Percentiles rank a stretch among this genome's conserved stretches.
Conservation (phyloP, 1,140 invertebrate genomes). For the Macrosteles quadrilineatus region DNA sequence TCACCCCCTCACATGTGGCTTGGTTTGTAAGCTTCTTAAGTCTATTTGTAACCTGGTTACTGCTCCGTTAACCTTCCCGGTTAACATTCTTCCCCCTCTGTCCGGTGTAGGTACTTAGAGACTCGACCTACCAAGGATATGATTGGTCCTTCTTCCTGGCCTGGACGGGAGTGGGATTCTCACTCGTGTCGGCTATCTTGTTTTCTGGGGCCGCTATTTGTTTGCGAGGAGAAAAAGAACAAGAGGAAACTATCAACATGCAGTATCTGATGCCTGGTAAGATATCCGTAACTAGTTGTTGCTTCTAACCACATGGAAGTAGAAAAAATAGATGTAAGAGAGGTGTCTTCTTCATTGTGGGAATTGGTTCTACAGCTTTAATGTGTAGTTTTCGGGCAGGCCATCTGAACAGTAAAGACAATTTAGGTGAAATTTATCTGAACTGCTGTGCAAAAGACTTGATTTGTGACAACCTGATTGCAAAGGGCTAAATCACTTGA, state of each 20-base stretch:
- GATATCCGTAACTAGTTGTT: too few relatives aligned
- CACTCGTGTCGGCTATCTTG: conserved; percentile 84
- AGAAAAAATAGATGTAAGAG: not conserved
- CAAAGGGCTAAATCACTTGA: too few relatives aligned
- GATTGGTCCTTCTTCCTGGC: conserved; percentile 95
- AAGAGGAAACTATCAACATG: conserved; percentile 94
- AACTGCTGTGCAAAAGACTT: too few relatives aligned
- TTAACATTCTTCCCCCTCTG: conserved; percentile 24
- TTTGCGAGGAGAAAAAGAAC: conserved; percentile 86
- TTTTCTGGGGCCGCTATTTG: conserved; percentile 91
- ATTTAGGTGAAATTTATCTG: too few relatives aligned
- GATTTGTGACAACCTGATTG: too few relatives aligned
- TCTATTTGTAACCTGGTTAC: too few relatives aligned
- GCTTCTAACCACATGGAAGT: too few relatives aligned
- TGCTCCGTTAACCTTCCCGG: too few relatives aligned
- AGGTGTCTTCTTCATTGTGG: not conserved
- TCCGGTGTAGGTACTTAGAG: conserved; percentile 74
- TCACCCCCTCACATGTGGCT: not conserved
- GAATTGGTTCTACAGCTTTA: too few relatives aligned
- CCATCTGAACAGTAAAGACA: too few relatives aligned
- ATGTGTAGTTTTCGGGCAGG: too few relatives aligned
- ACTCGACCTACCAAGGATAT: conserved; percentile 83
- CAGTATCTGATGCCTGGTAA: conserved; percentile 97
- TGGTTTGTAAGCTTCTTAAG: not conserved
- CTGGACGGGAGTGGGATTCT: conserved; percentile 90